These are phyloP conservation scores for Desmodus rotundus DNA, from an alignment of 2,113 vertebrate species.

Conservation along the genomic window DNA sequence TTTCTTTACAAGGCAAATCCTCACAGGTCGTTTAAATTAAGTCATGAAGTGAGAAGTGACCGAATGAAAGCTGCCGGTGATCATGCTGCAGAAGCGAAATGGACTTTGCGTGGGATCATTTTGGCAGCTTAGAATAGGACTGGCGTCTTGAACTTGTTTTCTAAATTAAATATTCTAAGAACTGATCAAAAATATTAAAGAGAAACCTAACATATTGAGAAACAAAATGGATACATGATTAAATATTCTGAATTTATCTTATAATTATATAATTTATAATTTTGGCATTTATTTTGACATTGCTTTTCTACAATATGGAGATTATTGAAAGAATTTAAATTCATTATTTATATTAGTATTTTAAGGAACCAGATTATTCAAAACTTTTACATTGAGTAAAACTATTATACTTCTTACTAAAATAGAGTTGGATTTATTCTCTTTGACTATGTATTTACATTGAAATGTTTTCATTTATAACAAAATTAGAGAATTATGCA, in stretches of 20 bases:
- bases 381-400: not conserved
- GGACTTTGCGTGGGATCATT: not conserved
- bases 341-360: not conserved
- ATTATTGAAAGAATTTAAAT: not conserved
- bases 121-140: not conserved
- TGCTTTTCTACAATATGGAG: not conserved
- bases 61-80: not conserved
- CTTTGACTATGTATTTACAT: not conserved
- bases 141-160: not conserved
- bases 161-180: not conserved
- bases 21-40: not conserved
- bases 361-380: not conserved
- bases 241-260: not conserved
- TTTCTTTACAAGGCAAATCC: not conserved
- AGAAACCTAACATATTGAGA: not conserved
- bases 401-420: not conserved
- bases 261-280: not conserved
- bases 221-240: not conserved
- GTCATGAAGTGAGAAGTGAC: not conserved
- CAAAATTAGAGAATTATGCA: not conserved
- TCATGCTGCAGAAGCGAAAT: not conserved
- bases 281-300: not conserved
- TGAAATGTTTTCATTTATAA: not conserved
- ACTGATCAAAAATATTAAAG: not conserved
- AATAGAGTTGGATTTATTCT: not conserved